Base-by-base conservation (phyloP, 1,140 invertebrate genomes). In the Drosophila quadrilineata region DNA sequence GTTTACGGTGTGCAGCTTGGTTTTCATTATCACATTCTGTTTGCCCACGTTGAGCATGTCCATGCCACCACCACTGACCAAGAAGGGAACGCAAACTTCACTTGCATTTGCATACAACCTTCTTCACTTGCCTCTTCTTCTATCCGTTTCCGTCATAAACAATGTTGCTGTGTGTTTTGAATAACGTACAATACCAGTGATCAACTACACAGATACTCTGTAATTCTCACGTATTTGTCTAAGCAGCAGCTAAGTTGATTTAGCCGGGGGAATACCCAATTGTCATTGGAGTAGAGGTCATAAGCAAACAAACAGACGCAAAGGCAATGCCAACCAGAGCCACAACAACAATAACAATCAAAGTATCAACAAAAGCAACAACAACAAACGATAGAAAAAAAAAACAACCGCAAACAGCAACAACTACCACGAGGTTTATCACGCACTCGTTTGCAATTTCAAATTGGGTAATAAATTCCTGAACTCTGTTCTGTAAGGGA, bases 391-490 rank as follows among this genome's bases (percentile, higher is more conserved):
- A 48, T 60, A 50, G 8, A 28, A 43, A 9, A 33, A 38, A 38
- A 53, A 43, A 21, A 36, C 33, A 33, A 57, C 50, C 28, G 35
- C 22, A 36, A 56, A 46, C 60, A 59, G 71, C 76, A 31, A 41
- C 17, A 50, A 41, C 62, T 58, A 65, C 14, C 26, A 43, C 33
- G 50, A 48, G 60, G 38, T 86, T 85, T 85, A 85, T 86, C 71
- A 85, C 80, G 80, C 79, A 75, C 80, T 85, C 80, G 79, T 79
- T 86, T 85, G 79, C 80, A 86, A 86, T 85, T 85, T 85, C 59
- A 85, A 86, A 85, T 85, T 85, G 79, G 79, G 79, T 79, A 80
- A 85, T 85, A 85, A 85, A 85, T 85, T 75, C 59, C 58, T 71
- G 53, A 74, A 82, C 73, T 71, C 74, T 56, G 43, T 40, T 53